Base-by-base conservation (phyloP, 2,797 vertebrate genomes). In the Fistularia tabacaria region DNA sequence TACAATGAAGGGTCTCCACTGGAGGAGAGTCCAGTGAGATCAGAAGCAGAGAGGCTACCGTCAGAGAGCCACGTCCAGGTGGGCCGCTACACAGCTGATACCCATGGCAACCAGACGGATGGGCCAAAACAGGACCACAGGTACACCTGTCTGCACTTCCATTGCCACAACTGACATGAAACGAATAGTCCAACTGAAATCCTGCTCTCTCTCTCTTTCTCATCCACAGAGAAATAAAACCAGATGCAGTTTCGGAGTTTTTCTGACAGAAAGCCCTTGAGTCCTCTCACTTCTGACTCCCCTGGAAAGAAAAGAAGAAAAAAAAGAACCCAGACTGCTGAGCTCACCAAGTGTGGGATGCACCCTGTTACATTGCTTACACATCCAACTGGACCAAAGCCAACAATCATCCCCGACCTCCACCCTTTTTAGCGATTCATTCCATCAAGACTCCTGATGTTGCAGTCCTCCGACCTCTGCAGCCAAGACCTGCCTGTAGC, bases 1-100 rank as follows among this genome's bases (percentile, higher is more conserved):
- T 97, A 95, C 40, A 93, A 96, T 1, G 95, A 98, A 65, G 91
- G 87, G 45, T 76, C 92, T 54, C 91, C 93, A 0, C 82, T 94
- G 89, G 94, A 95, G 85, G 94, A 96, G 44, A 76, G 93, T 69
- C 83, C 89, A 71, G 82, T 90, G 77, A 85, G 91, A 1, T 72
- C 92, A 84, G 92, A 94, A 64, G 88, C 88, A 9, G 92, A 91
- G 80, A 83, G 40, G 79, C 62, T 62, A 25, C 70, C 62, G 57
- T 65, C 86, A 7, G 77, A 76, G 5, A 38, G 49, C 44, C 69
- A 59, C 64, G 5, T 93, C 7, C 91, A 93, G 84, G 86, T 90
- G 0, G 85, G 85, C 78, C 93, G 92, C 64, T 94, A 96, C 76
- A 85, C 93, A 77, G 92, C 89, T 45, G 90, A 94, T 52, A 79